phyloP scores from a whole-genome alignment of 2,113 vertebrate genomes.

The Siphamia tubifer region DNA sequence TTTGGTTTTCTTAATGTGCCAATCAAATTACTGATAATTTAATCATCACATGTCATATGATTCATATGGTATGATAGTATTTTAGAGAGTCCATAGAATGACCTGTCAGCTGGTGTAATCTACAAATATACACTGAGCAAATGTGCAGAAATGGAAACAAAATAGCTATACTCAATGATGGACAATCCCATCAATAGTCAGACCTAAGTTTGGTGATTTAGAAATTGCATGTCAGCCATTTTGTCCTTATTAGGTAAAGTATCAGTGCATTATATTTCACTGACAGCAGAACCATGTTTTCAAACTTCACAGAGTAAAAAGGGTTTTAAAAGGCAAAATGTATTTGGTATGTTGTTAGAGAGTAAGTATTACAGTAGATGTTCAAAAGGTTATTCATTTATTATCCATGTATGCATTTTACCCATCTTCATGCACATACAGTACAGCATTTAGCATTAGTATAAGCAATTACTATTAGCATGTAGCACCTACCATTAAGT shows the following conservation, averaged over 20 bases:
- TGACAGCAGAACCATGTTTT: background rate
- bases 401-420: too few relatives aligned
- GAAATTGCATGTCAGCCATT: conserved; percentile 3
- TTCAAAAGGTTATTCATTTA: too few relatives aligned
- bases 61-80: conserved; percentile 8
- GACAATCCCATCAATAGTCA: background rate
- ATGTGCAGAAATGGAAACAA: background rate
- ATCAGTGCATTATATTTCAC: background rate
- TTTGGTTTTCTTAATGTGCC: conserved; percentile 4
- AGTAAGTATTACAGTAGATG: too few relatives aligned
- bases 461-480: too few relatives aligned
- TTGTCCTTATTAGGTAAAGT: background rate
- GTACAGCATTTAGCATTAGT: too few relatives aligned
- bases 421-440: too few relatives aligned
- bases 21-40: conserved; percentile 52
- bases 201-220: background rate
- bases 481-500: too few relatives aligned
- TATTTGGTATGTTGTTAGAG: too few relatives aligned
- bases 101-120: conserved; percentile 12
- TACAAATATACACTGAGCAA: conserved; percentile 10
- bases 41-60: conserved; percentile 42
- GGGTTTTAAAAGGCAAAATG: background rate
- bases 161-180: conserved; percentile 7
- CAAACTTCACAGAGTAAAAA: too few relatives aligned
- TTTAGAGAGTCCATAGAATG: conserved; percentile 28